Conservation (phyloP, 2,113 vertebrate genomes). For the Menidia beryllina region DNA sequence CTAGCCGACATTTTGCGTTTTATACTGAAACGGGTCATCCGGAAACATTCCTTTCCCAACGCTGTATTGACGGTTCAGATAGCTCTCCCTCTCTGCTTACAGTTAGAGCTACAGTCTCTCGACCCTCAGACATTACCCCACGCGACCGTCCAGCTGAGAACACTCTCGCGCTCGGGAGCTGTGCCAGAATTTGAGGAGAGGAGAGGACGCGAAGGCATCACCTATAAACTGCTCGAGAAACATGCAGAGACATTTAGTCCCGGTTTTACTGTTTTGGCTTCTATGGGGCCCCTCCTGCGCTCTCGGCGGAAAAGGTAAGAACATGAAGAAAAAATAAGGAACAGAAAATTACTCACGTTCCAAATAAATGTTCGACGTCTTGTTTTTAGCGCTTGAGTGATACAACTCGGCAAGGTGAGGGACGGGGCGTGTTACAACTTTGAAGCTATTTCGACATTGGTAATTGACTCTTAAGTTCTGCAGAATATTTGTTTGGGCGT, state of each 20-base stretch:
- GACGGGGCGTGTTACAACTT: slow-evolving; percentile 19
- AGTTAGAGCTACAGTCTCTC: slow-evolving; percentile 33
- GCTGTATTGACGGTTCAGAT: not conserved
- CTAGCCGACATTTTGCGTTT: not conserved
- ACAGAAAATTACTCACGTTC: not conserved
- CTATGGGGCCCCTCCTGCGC: slow-evolving; percentile 64
- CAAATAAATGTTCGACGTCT: slow-evolving; percentile 4
- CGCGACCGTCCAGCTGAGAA: slow-evolving; percentile 22
- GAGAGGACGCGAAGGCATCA: slow-evolving; percentile 53
- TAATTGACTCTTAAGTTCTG: not conserved
- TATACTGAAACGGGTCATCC: slow-evolving; percentile 30
- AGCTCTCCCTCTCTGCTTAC: slow-evolving; percentile 10
- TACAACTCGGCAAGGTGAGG: slow-evolving; percentile 39
- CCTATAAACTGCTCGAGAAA: slow-evolving; percentile 25
- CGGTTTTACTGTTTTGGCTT: slow-evolving; percentile 64
- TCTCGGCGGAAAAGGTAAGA: slow-evolving; percentile 79
- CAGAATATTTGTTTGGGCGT: not conserved
- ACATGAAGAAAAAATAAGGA: not conserved
- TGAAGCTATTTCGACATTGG: not conserved
- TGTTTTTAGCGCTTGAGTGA: slow-evolving; percentile 22
- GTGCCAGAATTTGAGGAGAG: slow-evolving; percentile 57
- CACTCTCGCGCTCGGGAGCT: slow-evolving; percentile 20
- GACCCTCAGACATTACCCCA: slow-evolving; percentile 4
- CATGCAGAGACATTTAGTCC: slow-evolving; percentile 66
- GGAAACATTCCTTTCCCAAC: slow-evolving; percentile 16